phyloP scores from a whole-genome alignment of 2,888 invertebrate species.

The Eupithecia centaureata region DNA sequence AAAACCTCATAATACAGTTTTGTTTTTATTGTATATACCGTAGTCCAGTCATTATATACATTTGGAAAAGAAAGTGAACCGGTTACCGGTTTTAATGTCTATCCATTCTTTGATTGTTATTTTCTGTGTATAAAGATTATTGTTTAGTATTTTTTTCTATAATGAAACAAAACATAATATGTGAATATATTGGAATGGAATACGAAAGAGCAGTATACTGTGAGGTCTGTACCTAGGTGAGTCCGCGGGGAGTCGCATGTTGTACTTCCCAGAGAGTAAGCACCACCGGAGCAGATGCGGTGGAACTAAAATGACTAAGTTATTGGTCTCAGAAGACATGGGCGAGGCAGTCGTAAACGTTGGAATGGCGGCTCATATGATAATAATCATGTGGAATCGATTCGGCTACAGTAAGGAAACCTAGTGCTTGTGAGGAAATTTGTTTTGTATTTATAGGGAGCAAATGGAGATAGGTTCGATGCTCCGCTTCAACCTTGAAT shows the following conservation, averaged over 20 bases:
- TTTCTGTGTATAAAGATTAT: too few species aligned
- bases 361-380: conserved; percentile 75
- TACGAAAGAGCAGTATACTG: conserved; percentile 64
- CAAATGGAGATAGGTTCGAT: background rate
- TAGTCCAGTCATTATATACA: too few species aligned
- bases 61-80: too few species aligned
- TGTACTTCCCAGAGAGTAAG: conserved; percentile 71
- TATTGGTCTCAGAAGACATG: conserved; percentile 81
- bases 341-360: conserved; percentile 71
- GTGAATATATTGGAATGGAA: conserved; percentile 66
- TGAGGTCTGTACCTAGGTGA: conserved; percentile 72
- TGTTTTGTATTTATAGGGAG: background rate
- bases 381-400: conserved; percentile 79
- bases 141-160: too few species aligned
- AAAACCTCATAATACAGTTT: conserved; percentile 14
- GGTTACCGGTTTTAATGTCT: too few species aligned
- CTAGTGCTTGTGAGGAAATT: background rate
- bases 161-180: conserved; percentile 48
- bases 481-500: background rate
- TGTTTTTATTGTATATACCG: too few species aligned
- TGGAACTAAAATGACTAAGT: conserved; percentile 83
- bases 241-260: conserved; percentile 73
- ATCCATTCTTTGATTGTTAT: too few species aligned
- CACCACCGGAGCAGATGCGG: conserved; percentile 70
- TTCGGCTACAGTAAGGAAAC: conserved; percentile 20